A percentile compares a stretch with the other conserved stretches of the same genome.
Conservation (phyloP, 2,888 invertebrate species). For the Acanthosepion lycidas region DNA sequence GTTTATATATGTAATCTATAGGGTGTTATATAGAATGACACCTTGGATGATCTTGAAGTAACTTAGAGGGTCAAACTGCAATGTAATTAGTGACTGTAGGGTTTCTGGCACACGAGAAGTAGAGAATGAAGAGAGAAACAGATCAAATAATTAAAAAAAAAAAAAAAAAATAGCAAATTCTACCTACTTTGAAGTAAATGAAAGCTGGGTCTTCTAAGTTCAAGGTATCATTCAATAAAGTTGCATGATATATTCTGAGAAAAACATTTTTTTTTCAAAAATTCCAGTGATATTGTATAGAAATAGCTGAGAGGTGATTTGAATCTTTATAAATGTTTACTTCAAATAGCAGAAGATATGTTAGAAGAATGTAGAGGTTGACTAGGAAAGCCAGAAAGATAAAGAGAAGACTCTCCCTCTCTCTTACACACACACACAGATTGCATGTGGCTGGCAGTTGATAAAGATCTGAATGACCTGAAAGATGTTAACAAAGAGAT, state of each 20-base stretch:
- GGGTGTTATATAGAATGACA: not conserved
- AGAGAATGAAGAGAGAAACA: not conserved
- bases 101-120: not conserved
- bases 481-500: constrained; percentile 17
- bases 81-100: not conserved
- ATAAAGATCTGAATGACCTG: not conserved
- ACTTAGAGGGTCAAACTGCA: constrained; percentile 33
- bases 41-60: not conserved
- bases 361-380: not conserved
- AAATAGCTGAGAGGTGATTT: not conserved
- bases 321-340: constrained; percentile 4
- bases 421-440: not conserved
- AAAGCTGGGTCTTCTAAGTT: not conserved
- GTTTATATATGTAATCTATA: constrained; percentile 33
- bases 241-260: not conserved
- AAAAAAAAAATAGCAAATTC: not conserved
- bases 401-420: not conserved
- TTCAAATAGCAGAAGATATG: not conserved
- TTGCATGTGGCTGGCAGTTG: not conserved
- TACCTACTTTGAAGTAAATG: not conserved
- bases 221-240: not conserved
- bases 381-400: not conserved
- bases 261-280: not conserved
- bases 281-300: not conserved
- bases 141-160: not conserved